These are phyloP conservation scores for Anguilla pacifica DNA, from an alignment of 2,797 vertebrate species.

Conservation along the genomic window DNA sequence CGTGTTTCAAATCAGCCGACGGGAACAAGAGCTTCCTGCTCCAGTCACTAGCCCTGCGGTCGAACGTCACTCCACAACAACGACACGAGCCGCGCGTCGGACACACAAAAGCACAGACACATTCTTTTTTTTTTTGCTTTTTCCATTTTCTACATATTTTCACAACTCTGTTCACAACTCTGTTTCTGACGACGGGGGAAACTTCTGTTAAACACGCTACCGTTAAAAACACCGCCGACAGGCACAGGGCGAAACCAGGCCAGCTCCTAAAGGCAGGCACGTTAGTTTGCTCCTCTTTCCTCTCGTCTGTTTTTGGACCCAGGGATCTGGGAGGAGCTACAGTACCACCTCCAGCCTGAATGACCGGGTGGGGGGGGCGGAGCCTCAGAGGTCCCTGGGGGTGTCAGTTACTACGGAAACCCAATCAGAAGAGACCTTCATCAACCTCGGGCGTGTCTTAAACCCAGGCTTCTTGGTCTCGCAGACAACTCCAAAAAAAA, in stretches of 20 bases:
- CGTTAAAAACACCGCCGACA: not conserved
- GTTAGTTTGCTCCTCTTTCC: not conserved
- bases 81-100: not conserved
- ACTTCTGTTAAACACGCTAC: not conserved
- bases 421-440: slow-evolving; percentile 20
- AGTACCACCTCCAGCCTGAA: not conserved
- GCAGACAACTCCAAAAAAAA: not conserved
- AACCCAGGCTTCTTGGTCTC: slow-evolving; percentile 21
- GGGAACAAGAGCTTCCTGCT: not conserved
- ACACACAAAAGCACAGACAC: slow-evolving; percentile 16
- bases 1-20: not conserved
- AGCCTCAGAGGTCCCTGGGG: not conserved
- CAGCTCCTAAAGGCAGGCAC: not conserved
- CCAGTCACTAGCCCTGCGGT: not conserved
- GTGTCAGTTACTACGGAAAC: not conserved
- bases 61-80: not conserved
- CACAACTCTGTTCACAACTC: not conserved
- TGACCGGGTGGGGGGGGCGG: not conserved
- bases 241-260: not conserved
- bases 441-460: slow-evolving; percentile 9
- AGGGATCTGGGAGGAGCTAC: slow-evolving; percentile 14
- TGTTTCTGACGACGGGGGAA: not conserved
- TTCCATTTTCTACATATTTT: not conserved
- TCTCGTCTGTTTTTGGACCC: not conserved
- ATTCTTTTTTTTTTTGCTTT: not conserved